Evolutionary conservation across 2,888 invertebrate genomes (phyloP).

Genomic region (Lypha dubia): DNA sequence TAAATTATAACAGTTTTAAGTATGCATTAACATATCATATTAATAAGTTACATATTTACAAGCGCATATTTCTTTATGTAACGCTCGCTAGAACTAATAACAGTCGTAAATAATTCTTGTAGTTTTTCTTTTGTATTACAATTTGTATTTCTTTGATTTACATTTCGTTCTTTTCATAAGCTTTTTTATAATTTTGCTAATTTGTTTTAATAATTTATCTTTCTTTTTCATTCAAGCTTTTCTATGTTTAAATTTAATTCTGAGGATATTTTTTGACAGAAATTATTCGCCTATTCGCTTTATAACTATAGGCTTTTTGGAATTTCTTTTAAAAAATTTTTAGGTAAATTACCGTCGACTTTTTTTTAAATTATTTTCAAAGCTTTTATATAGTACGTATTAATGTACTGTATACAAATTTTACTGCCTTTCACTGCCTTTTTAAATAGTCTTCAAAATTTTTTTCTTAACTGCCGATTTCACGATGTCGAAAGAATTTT

Average conservation of each 20-base stretch:
- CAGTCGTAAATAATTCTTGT: constrained; percentile 78
- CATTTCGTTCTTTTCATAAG: neutral
- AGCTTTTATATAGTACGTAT: neutral
- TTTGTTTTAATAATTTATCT: no score
- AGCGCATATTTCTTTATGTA: constrained; percentile 74
- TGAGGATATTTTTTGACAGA: no score
- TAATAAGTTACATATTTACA: neutral
- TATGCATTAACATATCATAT: neutral
- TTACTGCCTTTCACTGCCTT: no score
- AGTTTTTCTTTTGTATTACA: constrained; percentile 69
- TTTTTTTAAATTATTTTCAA: neutral
- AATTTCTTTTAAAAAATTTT: neutral
- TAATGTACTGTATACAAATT: neutral
- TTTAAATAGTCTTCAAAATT: no score
- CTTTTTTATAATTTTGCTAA: neutral
- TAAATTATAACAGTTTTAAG: constrained; percentile 5
- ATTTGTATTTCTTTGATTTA: neutral
- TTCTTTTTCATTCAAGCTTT: no score
- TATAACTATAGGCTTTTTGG: no score
- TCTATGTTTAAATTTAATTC: no score
- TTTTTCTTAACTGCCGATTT: no score
- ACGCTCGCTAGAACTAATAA: constrained; percentile 83
- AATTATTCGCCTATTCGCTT: no score
- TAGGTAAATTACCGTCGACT: neutral
- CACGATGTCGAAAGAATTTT: no score